phyloP scores from a whole-genome alignment of 2,888 invertebrate genomes.

The Willowsia nigromaculata region DNA sequence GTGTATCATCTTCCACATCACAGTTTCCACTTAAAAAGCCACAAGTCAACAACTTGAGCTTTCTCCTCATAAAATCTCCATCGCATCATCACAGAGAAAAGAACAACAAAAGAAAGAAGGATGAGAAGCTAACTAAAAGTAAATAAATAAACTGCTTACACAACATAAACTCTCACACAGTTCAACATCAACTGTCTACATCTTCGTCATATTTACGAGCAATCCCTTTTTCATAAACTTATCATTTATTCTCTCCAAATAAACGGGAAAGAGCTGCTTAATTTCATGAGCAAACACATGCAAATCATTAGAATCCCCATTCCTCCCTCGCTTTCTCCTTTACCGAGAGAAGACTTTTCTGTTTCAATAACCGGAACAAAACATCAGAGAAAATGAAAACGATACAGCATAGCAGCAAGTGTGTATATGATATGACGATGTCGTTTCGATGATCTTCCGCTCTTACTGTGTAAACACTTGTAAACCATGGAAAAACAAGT shows the following conservation, averaged over 20 bases:
- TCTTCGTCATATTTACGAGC: not conserved
- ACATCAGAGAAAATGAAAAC: too few species aligned
- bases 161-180: not conserved
- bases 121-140: not conserved
- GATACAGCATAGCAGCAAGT: too few species aligned
- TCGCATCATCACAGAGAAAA: not conserved
- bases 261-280: not conserved
- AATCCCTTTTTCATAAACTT: not conserved
- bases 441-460: not conserved
- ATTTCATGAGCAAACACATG: not conserved
- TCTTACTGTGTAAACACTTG: not conserved
- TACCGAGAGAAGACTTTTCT: too few species aligned
- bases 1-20: not conserved
- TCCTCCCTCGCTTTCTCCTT: not conserved
- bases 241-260: not conserved
- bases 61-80: not conserved
- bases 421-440: not conserved
- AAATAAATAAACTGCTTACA: constrained; percentile 27
- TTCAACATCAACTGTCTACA: not conserved
- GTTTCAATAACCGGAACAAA: too few species aligned
- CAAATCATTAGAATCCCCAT: not conserved
- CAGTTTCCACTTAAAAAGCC: not conserved
- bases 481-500: not conserved
- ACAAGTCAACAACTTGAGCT: not conserved
- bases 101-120: not conserved